These are phyloP conservation scores for Chaenogobius annularis DNA, from an alignment of 2,113 vertebrate genomes.

Conservation along the genomic window DNA sequence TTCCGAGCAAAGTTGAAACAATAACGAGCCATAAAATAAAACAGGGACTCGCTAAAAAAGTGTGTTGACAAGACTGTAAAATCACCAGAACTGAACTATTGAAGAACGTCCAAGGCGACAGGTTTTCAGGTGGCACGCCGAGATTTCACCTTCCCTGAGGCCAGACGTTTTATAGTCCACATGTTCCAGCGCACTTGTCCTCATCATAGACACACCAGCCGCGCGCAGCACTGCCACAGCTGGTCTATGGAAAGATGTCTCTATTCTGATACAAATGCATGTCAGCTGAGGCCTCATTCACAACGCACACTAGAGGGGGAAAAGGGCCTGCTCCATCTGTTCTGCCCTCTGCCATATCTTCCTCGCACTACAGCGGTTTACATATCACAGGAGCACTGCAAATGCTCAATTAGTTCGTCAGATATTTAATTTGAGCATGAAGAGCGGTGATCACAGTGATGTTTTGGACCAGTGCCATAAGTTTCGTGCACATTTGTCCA, in stretches of 20 bases:
- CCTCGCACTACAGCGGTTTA: conserved; percentile 42
- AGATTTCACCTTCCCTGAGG: conserved; percentile 52
- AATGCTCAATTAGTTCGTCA: conserved; percentile 62
- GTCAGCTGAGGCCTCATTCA: conserved; percentile 44
- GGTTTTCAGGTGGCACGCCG: conserved; percentile 56
- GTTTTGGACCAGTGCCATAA: conserved; percentile 57
- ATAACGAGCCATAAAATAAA: conserved; percentile 64
- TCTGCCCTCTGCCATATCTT: conserved; percentile 33
- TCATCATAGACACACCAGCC: conserved; percentile 37
- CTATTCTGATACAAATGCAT: conserved; percentile 53
- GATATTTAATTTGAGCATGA: conserved; percentile 63
- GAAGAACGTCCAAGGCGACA: conserved; percentile 36
- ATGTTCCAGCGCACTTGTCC: conserved; percentile 55
- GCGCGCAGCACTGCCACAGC: conserved; percentile 27
- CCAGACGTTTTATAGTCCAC: conserved; percentile 51
- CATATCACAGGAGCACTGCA: conserved; percentile 56
- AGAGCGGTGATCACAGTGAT: conserved; percentile 42
- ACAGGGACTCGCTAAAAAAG: conserved; percentile 44
- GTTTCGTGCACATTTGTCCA: conserved; percentile 44
- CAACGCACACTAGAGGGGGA: conserved; percentile 58
- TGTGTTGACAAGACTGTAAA: conserved; percentile 66
- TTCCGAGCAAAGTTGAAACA: conserved; percentile 66
- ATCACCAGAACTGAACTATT: conserved; percentile 45
- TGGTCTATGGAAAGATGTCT: conserved; percentile 32
- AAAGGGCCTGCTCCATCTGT: conserved; percentile 57